Percentiles rank a stretch among this genome's conserved stretches.
Evolutionary conservation across 2,888 invertebrate species (phyloP).

Genomic region (Druceiella hillmani): DNA sequence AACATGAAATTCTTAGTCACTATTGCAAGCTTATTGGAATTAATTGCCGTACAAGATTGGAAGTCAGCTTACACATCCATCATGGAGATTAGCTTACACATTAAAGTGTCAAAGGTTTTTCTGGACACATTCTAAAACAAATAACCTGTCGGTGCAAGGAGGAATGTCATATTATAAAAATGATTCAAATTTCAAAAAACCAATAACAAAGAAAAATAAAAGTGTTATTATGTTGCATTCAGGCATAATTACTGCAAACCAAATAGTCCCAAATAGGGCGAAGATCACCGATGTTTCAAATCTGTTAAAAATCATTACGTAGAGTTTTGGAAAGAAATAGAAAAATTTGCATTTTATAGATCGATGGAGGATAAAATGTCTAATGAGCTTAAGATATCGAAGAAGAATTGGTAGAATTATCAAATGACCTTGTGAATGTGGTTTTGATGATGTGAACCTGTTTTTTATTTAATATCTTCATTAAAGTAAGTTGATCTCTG

Average conservation of each 20-base stretch:
- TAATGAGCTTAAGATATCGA: slow-evolving; percentile 9
- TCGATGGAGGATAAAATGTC: slow-evolving; percentile 7
- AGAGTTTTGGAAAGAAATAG: slow-evolving; percentile 10
- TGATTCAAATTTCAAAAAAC: slow-evolving; percentile 13
- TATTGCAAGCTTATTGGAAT: slow-evolving; percentile 18
- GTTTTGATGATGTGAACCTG: slow-evolving; percentile 9
- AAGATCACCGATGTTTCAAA: slow-evolving; percentile 15
- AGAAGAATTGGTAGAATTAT: slow-evolving; percentile 9
- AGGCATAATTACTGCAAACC: slow-evolving; percentile 11
- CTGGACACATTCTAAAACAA: slow-evolving; percentile 14
- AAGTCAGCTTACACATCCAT: slow-evolving; percentile 15
- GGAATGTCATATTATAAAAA: slow-evolving; percentile 13
- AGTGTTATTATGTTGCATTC: slow-evolving; percentile 14
- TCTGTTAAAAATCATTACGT: slow-evolving; percentile 15
- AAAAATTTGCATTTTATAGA: slow-evolving; percentile 12
- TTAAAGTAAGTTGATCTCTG: no score
- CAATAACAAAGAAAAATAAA: slow-evolving; percentile 11
- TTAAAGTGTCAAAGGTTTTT: slow-evolving; percentile 8
- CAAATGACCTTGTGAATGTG: slow-evolving; percentile 9
- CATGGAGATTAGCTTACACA: slow-evolving; percentile 19
- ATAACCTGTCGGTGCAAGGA: slow-evolving; percentile 15
- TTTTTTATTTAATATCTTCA: no score
- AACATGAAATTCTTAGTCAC: no score
- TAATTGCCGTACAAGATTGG: slow-evolving; percentile 16
- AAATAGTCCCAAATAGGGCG: slow-evolving; percentile 10